Percentiles rank a stretch among this genome's conserved stretches.
phyloP scores from a whole-genome alignment of 64 coral and sea anemone genomes.

The Acropora yongei region DNA sequence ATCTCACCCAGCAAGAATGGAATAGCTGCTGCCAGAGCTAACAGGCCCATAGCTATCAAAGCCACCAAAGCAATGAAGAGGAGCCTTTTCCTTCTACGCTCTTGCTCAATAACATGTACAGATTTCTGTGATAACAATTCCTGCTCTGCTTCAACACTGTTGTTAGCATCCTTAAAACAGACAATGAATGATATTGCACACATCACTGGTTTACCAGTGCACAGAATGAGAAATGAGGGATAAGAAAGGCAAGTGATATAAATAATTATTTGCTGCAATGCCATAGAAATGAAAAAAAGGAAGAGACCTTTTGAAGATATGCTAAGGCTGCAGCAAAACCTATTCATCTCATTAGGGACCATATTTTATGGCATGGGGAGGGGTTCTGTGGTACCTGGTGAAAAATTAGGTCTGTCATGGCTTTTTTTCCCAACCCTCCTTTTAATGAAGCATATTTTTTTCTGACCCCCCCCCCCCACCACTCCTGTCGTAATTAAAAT shows the following conservation, averaged over 20 bases:
- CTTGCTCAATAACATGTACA: background rate
- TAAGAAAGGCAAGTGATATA: background rate
- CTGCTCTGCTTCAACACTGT: background rate
- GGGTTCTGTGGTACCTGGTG: too few species aligned
- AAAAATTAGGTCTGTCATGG: too few species aligned
- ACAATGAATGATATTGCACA: background rate
- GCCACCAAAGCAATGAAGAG: slow-evolving; percentile 12
- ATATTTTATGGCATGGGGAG: too few species aligned
- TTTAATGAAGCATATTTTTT: too few species aligned
- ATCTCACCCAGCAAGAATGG: slow-evolving; percentile 34
- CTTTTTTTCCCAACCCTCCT: too few species aligned
- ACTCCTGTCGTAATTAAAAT: too few species aligned
- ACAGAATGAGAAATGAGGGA: background rate
- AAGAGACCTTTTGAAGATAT: background rate
- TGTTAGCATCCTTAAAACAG: slow-evolving; percentile 2
- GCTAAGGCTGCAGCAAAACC: too few species aligned
- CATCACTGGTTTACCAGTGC: background rate
- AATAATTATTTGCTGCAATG: background rate
- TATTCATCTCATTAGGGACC: too few species aligned
- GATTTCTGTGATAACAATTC: slow-evolving; percentile 25
- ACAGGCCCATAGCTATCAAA: background rate
- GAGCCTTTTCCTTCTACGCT: background rate
- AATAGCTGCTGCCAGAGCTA: slow-evolving; percentile 19
- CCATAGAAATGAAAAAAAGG: background rate
- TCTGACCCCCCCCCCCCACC: too few species aligned